A percentile compares a stretch with the other conserved stretches of the same genome.
These are phyloP conservation scores for Pteropus rufus DNA, from an alignment of 2,797 vertebrate genomes.

Conservation along the genomic window DNA sequence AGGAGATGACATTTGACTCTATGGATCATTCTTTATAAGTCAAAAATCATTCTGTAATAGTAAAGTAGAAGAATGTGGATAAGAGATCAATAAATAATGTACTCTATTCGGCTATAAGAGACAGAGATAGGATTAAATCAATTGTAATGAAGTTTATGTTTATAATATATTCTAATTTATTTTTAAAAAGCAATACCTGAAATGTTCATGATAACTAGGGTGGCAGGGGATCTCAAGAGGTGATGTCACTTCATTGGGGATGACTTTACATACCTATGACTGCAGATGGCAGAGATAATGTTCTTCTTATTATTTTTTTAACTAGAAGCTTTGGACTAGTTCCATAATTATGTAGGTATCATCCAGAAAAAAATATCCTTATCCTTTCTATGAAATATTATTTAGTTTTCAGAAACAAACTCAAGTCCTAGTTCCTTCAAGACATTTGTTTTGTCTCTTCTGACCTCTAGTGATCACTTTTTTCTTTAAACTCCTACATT, in stretches of 20 bases:
- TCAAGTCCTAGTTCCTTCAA: not conserved
- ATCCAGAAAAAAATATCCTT: not conserved
- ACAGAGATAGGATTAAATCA: slow-evolving; percentile 77
- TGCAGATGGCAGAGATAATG: not conserved
- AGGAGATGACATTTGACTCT: slow-evolving; percentile 81
- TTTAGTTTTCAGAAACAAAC: not conserved
- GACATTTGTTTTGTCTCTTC: slow-evolving; percentile 61
- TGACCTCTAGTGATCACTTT: slow-evolving; percentile 66
- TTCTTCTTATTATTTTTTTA: not conserved
- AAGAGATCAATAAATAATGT: slow-evolving; percentile 79
- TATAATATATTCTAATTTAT: slow-evolving; percentile 53
- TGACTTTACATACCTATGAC: not conserved
- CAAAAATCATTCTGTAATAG: slow-evolving; percentile 82
- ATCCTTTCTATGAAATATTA: not conserved
- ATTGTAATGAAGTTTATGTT: slow-evolving; percentile 76
- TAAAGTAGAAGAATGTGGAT: slow-evolving; percentile 72
- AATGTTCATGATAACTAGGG: not conserved
- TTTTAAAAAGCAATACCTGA: slow-evolving; percentile 34
- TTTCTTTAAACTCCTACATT: not conserved
- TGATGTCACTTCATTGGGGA: not conserved
- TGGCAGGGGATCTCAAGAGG: not conserved
- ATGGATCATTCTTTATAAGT: slow-evolving; percentile 79
- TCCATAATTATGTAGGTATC: not conserved
- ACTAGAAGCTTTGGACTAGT: not conserved
- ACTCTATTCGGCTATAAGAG: slow-evolving; percentile 76